Conservation (phyloP, 2,888 invertebrate species). For the Aporophyla lueneburgensis region DNA sequence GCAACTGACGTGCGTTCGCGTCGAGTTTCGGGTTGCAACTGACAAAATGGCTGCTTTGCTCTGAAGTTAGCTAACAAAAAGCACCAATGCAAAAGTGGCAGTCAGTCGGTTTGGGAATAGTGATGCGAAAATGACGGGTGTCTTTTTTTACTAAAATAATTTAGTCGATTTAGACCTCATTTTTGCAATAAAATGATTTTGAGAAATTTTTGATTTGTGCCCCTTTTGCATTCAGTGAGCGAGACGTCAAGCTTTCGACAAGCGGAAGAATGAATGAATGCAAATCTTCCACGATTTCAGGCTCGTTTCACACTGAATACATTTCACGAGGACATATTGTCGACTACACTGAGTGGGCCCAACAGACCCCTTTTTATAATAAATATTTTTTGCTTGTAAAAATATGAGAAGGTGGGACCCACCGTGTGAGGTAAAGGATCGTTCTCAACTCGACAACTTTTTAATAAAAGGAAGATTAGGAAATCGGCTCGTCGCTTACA, state of each 20-base stretch:
- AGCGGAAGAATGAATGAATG: constrained; percentile 78
- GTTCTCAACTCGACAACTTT: constrained; percentile 80
- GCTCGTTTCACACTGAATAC: constrained; percentile 71
- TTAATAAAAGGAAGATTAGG: constrained; percentile 88
- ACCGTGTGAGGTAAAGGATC: constrained; percentile 61
- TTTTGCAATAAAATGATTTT: too few relatives aligned
- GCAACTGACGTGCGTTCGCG: too few relatives aligned
- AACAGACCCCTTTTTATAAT: constrained; percentile 34
- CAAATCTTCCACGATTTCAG: constrained; percentile 76
- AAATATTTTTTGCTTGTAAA: constrained; percentile 58
- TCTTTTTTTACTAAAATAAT: too few relatives aligned
- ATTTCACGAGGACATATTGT: constrained; percentile 64
- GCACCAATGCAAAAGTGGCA: too few relatives aligned
- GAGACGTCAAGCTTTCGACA: constrained; percentile 78
- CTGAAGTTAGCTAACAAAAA: too few relatives aligned
- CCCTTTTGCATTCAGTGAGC: too few relatives aligned
- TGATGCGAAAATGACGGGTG: too few relatives aligned
- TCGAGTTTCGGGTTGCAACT: too few relatives aligned
- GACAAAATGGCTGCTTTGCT: too few relatives aligned
- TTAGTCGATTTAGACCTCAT: too few relatives aligned
- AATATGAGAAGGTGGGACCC: constrained; percentile 52
- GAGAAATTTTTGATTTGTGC: too few relatives aligned
- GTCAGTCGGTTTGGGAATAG: too few relatives aligned
- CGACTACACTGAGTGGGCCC: constrained; percentile 50
- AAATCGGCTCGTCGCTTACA: constrained; percentile 84